Percentiles rank a stretch among this genome's conserved stretches.
Evolutionary conservation across 2,113 vertebrate species (phyloP).

Genomic region (Mobula birostris): DNA sequence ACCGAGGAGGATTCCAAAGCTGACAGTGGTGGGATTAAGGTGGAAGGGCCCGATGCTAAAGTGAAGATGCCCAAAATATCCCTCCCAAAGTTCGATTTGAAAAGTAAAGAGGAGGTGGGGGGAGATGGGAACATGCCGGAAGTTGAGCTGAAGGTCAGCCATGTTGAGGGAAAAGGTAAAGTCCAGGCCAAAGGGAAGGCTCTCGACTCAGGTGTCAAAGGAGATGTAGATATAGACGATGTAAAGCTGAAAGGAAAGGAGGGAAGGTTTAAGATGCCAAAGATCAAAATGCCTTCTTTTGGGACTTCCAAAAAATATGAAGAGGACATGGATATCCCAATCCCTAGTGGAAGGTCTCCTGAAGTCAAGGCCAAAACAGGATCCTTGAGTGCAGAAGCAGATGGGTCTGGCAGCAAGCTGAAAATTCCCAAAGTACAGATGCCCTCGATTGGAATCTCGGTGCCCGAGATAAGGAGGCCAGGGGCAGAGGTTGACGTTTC

Average conservation of each 20-base stretch:
- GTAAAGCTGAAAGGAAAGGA: constrained; percentile 49
- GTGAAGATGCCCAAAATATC: constrained; percentile 54
- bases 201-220: background rate
- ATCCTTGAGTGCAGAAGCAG: constrained; percentile 42
- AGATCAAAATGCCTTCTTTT: constrained; percentile 66
- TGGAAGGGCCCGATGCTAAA: constrained; percentile 44
- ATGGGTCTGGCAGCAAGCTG: constrained; percentile 43
- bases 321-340: constrained; percentile 40
- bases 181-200: constrained; percentile 24
- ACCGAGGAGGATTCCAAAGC: constrained; percentile 40
- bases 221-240: constrained; percentile 49
- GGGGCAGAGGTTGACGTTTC: constrained; percentile 53
- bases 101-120: background rate
- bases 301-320: constrained; percentile 55
- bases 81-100: constrained; percentile 49
- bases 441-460: constrained; percentile 42
- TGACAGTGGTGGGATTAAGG: background rate
- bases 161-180: constrained; percentile 42
- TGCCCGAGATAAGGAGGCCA: constrained; percentile 48
- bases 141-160: background rate
- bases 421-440: constrained; percentile 53
- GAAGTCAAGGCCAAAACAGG: constrained; percentile 43
- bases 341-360: background rate
- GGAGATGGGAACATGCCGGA: background rate
- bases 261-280: constrained; percentile 59